These are phyloP conservation scores for Elaeidobius kamerunicus DNA, from an alignment of 2,888 invertebrate species.

Conservation along the genomic window DNA sequence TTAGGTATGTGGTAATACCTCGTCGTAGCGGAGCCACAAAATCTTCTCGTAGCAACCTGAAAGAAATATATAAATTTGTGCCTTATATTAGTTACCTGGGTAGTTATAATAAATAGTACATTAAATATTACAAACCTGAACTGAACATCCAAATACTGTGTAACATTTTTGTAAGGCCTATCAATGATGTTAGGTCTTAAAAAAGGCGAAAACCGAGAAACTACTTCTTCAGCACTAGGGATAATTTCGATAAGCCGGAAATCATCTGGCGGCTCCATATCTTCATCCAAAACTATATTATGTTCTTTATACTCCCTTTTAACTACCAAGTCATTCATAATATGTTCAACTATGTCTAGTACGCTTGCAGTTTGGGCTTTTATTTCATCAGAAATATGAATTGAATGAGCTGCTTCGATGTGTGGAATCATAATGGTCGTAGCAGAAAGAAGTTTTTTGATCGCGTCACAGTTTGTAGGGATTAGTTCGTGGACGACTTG, in stretches of 20 bases:
- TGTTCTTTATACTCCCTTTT: neutral
- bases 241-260: constrained; percentile 57
- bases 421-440: constrained; percentile 13
- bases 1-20: constrained; percentile 54
- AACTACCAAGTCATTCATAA: constrained; percentile 12
- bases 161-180: constrained; percentile 61
- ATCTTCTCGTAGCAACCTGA: constrained; percentile 69
- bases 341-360: constrained; percentile 15
- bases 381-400: constrained; percentile 20
- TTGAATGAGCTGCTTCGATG: constrained; percentile 13
- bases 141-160: constrained; percentile 78
- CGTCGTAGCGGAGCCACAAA: constrained; percentile 69
- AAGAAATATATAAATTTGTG: neutral
- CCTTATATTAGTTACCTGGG: too few species aligned
- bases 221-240: constrained; percentile 51
- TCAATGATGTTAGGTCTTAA: constrained; percentile 58
- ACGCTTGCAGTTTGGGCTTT: constrained; percentile 13
- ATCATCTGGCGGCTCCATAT: constrained; percentile 41
- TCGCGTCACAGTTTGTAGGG: constrained; percentile 10
- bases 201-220: constrained; percentile 45
- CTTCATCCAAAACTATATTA: neutral
- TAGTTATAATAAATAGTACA: too few species aligned
- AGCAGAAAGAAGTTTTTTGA: constrained; percentile 10
- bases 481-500: constrained; percentile 20
- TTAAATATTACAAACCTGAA: constrained; percentile 57